Percentiles rank a stretch among this genome's conserved stretches.
Evolutionary conservation across 1,140 invertebrate species (phyloP).

Genomic region (Melipona quadrifasciata): DNA sequence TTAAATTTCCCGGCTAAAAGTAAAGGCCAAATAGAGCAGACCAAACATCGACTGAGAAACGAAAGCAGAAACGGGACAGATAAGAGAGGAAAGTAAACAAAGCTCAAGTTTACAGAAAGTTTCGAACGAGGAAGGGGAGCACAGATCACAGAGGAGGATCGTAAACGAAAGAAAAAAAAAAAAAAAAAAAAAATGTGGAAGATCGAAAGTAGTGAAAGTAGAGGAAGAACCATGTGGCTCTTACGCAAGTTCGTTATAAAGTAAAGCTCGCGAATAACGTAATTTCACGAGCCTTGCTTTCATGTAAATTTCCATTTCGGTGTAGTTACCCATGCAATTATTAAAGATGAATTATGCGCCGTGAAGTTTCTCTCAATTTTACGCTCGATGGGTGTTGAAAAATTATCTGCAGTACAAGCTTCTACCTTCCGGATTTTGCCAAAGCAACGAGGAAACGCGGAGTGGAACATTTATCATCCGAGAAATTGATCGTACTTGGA

Average conservation of each 20-base stretch:
- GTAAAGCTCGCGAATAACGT: not conserved
- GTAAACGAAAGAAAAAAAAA: not conserved
- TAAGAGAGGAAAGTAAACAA: too few relatives aligned
- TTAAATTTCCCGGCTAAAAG: too few relatives aligned
- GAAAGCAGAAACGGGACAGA: too few relatives aligned
- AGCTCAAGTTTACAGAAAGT: not conserved
- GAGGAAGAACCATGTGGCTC: not conserved
- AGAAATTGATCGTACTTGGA: not conserved
- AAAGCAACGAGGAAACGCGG: not conserved
- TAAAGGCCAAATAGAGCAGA: too few relatives aligned
- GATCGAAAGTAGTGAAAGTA: not conserved
- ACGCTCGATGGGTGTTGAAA: constrained; percentile 11
- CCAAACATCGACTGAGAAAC: too few relatives aligned
- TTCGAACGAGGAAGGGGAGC: not conserved
- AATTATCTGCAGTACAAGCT: not conserved
- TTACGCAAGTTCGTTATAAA: constrained; percentile 18
- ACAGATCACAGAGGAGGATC: not conserved
- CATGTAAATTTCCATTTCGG: constrained; percentile 12
- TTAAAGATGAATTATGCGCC: constrained; percentile 29
- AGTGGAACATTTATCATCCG: not conserved
- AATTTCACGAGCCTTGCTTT: constrained; percentile 7
- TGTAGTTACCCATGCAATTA: constrained; percentile 24
- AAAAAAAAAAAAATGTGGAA: not conserved
- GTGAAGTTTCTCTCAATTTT: constrained; percentile 22
- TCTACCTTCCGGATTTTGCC: not conserved